These are phyloP conservation scores for Epiblema foenella DNA, from an alignment of 2,888 invertebrate genomes.

Conservation along the genomic window DNA sequence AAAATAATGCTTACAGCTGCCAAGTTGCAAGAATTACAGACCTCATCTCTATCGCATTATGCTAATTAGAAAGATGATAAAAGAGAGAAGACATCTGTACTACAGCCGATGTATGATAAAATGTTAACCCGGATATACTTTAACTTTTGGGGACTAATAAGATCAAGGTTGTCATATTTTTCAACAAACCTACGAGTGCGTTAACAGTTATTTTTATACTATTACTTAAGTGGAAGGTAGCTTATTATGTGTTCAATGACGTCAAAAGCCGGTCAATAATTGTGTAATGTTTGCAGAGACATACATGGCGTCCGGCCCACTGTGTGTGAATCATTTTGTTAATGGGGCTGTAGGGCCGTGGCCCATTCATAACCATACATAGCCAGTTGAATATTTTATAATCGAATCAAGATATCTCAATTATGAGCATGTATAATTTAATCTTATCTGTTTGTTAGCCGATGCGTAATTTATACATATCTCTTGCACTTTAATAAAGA, in stretches of 20 bases:
- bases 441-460: not conserved
- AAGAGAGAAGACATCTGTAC: too few species aligned
- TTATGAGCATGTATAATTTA: not conserved
- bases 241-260: constrained; percentile 41
- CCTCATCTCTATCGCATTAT: not conserved
- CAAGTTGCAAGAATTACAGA: not conserved
- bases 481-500: too few species aligned
- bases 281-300: constrained; percentile 39
- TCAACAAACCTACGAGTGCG: not conserved
- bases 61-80: not conserved
- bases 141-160: not conserved
- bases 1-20: too few species aligned
- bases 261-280: constrained; percentile 39
- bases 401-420: constrained; percentile 10
- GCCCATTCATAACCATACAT: constrained; percentile 17
- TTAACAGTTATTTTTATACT: constrained; percentile 40
- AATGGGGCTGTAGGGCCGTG: constrained; percentile 25
- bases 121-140: constrained; percentile 2
- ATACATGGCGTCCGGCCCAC: constrained; percentile 26
- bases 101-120: not conserved
- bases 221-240: constrained; percentile 34
- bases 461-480: too few species aligned
- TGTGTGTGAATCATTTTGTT: constrained; percentile 28
- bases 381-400: constrained; percentile 10
- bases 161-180: constrained; percentile 11